A percentile compares a stretch with the other conserved stretches of the same genome.
Conservation (phyloP, 2,113 vertebrate genomes). For the Xiphorhynchus elegans region DNA sequence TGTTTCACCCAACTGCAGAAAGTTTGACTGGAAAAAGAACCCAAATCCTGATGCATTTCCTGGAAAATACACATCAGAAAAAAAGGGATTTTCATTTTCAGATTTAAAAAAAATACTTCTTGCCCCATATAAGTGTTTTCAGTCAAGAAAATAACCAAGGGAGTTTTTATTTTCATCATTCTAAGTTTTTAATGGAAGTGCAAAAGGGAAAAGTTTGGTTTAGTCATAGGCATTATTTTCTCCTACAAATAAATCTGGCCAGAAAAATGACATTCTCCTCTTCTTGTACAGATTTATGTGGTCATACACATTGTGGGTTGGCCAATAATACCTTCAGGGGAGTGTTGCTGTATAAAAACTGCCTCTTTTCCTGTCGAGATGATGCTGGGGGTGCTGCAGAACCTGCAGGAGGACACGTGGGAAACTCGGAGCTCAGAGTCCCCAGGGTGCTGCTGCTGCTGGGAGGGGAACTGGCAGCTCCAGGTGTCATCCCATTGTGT, state of each 20-base stretch:
- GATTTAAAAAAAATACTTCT: background rate
- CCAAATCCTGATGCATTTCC: background rate
- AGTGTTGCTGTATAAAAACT: background rate
- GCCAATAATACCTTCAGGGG: background rate
- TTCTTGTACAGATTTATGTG: background rate
- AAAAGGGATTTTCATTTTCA: background rate
- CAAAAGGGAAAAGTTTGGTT: background rate
- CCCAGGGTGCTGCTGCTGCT: background rate
- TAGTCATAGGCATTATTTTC: background rate
- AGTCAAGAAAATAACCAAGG: background rate
- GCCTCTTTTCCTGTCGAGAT: rapidly evolving
- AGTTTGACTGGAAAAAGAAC: background rate
- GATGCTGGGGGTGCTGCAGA: background rate
- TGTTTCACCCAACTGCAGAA: background rate
- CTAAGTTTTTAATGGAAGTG: background rate
- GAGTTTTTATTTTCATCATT: background rate
- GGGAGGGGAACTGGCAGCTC: background rate
- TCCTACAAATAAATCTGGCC: background rate
- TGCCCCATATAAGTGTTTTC: background rate
- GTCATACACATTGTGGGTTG: background rate
- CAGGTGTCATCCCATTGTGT: no score
- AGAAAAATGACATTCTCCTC: background rate
- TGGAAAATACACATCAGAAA: background rate
- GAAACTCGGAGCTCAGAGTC: background rate
- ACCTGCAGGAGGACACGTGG: background rate